phyloP scores from a whole-genome alignment of 1,140 invertebrate species.

The Penaeus vannamei region DNA sequence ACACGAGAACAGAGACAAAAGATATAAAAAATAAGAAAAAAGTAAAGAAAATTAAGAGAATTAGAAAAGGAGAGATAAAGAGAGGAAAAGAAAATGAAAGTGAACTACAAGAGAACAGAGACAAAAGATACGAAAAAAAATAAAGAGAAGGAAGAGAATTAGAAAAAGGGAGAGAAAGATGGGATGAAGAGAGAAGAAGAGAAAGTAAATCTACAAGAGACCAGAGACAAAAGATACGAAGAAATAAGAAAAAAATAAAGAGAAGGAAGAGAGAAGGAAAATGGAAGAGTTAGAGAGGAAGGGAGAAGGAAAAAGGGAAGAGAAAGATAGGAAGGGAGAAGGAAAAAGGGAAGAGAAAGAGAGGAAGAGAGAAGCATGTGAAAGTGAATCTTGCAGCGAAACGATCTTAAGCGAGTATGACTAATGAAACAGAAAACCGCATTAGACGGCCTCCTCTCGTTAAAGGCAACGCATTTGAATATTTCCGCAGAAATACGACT shows the following conservation, averaged over 20 bases:
- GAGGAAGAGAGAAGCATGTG: no score
- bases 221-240: neutral
- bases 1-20: no score
- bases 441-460: no score
- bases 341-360: neutral
- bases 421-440: no score
- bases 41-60: neutral
- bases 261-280: no score
- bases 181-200: neutral
- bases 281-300: neutral
- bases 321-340: neutral
- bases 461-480: no score
- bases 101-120: neutral
- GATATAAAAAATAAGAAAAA: neutral
- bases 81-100: neutral
- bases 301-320: neutral
- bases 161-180: no score
- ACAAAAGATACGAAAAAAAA: slow-evolving; percentile 1
- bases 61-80: neutral
- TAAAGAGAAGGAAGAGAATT: neutral
- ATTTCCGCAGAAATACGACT: no score
- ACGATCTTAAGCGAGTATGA: no score
- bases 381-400: no score
- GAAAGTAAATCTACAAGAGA: neutral
- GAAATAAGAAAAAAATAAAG: neutral